Percentiles rank a stretch among this genome's conserved stretches.
phyloP scores from a whole-genome alignment of 2,113 vertebrate species.

The Podocnemis expansa region DNA sequence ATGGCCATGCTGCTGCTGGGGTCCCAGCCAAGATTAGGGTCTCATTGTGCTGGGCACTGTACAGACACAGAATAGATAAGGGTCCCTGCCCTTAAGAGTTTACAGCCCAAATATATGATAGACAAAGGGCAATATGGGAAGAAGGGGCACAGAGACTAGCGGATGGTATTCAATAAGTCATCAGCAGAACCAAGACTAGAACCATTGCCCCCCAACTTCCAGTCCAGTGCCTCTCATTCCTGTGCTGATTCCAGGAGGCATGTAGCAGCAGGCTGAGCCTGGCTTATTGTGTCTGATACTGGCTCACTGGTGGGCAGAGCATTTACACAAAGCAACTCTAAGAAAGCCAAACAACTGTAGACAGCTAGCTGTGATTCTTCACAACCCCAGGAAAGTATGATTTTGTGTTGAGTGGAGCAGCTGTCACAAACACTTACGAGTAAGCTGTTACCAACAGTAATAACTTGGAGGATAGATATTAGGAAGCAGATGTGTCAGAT shows the following conservation, averaged over 20 bases:
- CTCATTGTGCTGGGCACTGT: background rate
- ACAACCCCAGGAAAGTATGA: slow-evolving; percentile 23
- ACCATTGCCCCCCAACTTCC: accelerated
- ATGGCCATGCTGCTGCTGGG: background rate
- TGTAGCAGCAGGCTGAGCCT: accelerated
- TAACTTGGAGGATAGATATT: slow-evolving; percentile 18
- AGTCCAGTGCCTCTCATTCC: background rate
- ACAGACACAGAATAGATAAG: background rate
- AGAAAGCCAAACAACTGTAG: slow-evolving; percentile 45
- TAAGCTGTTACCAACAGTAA: slow-evolving; percentile 15
- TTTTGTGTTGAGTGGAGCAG: slow-evolving; percentile 41
- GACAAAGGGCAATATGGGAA: background rate
- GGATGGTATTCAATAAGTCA: accelerated
- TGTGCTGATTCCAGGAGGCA: background rate
- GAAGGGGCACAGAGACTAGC: background rate
- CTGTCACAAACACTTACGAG: slow-evolving; percentile 9
- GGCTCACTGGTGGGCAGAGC: background rate
- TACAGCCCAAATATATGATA: background rate
- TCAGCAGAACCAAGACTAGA: background rate
- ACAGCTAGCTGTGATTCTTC: slow-evolving; percentile 53
- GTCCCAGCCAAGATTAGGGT: background rate
- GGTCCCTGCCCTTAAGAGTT: background rate
- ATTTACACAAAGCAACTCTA: slow-evolving; percentile 25
- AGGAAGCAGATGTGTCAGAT: slow-evolving; percentile 59
- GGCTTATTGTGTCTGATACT: background rate